Percentiles rank a stretch among this genome's conserved stretches.
These are phyloP conservation scores for Siniperca undulata DNA, from an alignment of 2,797 vertebrate species.

Conservation along the genomic window DNA sequence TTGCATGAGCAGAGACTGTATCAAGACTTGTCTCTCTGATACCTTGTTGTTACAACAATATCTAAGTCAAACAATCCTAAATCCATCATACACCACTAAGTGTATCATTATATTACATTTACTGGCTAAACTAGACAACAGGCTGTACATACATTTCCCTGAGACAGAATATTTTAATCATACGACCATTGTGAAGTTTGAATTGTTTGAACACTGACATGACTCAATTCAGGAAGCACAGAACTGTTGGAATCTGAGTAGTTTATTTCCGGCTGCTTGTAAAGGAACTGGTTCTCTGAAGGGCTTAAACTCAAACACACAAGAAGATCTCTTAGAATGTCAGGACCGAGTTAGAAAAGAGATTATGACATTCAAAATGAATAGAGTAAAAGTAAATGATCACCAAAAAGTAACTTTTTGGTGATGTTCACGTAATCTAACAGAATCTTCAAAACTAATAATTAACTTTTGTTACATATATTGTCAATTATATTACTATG, in stretches of 20 bases:
- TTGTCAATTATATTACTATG: background rate
- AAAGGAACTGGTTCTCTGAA: background rate
- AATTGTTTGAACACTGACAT: slow-evolving; percentile 1
- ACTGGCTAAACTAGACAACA: background rate
- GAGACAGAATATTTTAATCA: no score
- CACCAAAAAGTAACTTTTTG: background rate
- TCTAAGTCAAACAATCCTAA: background rate
- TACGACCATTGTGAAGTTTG: background rate
- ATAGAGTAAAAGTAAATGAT: background rate
- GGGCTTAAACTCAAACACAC: background rate
- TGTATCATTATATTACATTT: background rate
- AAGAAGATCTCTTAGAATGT: background rate
- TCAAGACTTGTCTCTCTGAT: slow-evolving; percentile 3
- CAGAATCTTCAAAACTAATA: background rate
- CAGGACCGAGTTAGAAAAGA: background rate
- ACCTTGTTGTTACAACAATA: background rate
- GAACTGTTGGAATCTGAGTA: background rate
- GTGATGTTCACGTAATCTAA: background rate
- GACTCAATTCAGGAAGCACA: background rate
- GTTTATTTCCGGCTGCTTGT: background rate
- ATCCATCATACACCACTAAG: background rate
- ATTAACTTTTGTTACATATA: background rate
- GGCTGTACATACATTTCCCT: background rate
- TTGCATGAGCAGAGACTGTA: slow-evolving; percentile 26
- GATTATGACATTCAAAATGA: background rate